Base-by-base conservation (phyloP, 64 coral and sea anemone genomes). In the Catalaphyllia jardinei region DNA sequence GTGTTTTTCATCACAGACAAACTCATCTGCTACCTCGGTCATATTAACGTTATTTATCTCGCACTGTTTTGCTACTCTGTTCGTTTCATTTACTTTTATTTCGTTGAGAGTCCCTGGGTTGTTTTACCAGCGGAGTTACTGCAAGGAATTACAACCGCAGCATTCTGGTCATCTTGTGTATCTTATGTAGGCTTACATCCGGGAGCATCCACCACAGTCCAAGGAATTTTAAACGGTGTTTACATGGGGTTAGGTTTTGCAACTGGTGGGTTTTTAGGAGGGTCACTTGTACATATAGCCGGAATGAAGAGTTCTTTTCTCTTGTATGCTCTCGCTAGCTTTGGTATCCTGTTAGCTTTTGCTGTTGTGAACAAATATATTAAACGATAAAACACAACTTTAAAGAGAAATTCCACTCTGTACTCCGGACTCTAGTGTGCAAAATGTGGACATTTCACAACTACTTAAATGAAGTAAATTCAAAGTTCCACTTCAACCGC, bases 111-210 rank as follows among this genome's bases (percentile, higher is more conserved):
- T 74, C 97, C 97, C 5, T 99, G 97, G 97, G 79, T 51, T 79
- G 94, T 99, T 52, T 82, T 99, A 35, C 94, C 93, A 63, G 97
- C 88, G 46, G 97, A 99, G 30, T 80, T 95, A 52, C 83, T 99
- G 31, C 94, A 95, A 52, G 97, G 97, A 39, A 91, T 99, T 62
- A 99, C 97, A 35, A 99, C 97, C 62, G 97, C 97, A 30, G 97
- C 97, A 31, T 90, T 99, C 13, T 99, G 97, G 97, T 88, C 97
- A 30, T 88, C 97, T 57, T 93, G 94, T 91, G 94, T 99, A 64
- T 99, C 97, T 25, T 95, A 91, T 39, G 94, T 99, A 29, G 97
- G 97, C 8, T 79, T 97, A 67, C 95, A 97, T 65, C 95, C 95
- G 42, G 88, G 88, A 71, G 95, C 83, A 73, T 91, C 95, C 35